These are phyloP conservation scores for Phacellophora camtschatica DNA, from an alignment of 30 jellyfish, hydroid and myxozoan genomes.

Conservation along the genomic window DNA sequence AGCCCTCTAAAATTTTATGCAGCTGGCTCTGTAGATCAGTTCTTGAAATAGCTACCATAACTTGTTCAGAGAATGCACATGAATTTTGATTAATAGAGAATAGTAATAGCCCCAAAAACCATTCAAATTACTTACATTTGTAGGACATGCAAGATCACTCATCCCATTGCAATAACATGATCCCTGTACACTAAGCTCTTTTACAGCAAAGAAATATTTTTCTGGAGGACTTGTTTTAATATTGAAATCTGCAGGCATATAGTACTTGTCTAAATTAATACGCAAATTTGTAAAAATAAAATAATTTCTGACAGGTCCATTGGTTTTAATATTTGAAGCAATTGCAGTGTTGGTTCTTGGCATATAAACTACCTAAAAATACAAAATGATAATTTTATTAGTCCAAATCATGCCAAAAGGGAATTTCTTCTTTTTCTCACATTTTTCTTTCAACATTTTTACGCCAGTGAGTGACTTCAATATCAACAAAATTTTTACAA, in stretches of 20 bases:
- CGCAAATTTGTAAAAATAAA: slow-evolving; percentile 74
- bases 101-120: no score
- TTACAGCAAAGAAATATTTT: slow-evolving; percentile 81
- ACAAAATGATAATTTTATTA: no score
- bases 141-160: slow-evolving; percentile 79
- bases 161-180: slow-evolving; percentile 95
- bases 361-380: slow-evolving; percentile 76
- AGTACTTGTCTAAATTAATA: slow-evolving; percentile 49
- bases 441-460: no score
- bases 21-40: no score
- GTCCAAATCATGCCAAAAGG: no score
- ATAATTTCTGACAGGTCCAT: slow-evolving; percentile 77
- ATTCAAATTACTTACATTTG: slow-evolving; percentile 37
- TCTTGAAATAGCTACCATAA: no score
- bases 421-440: no score
- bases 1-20: no score
- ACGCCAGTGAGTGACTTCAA: no score
- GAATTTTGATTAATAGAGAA: no score
- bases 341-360: slow-evolving; percentile 81
- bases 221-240: slow-evolving; percentile 64
- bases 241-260: slow-evolving; percentile 85
- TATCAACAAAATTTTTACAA: no score
- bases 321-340: slow-evolving; percentile 53
- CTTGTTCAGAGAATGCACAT: no score
- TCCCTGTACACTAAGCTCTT: slow-evolving; percentile 90